phyloP scores from a whole-genome alignment of 2,797 vertebrate species.

The Xenentodon cancila region DNA sequence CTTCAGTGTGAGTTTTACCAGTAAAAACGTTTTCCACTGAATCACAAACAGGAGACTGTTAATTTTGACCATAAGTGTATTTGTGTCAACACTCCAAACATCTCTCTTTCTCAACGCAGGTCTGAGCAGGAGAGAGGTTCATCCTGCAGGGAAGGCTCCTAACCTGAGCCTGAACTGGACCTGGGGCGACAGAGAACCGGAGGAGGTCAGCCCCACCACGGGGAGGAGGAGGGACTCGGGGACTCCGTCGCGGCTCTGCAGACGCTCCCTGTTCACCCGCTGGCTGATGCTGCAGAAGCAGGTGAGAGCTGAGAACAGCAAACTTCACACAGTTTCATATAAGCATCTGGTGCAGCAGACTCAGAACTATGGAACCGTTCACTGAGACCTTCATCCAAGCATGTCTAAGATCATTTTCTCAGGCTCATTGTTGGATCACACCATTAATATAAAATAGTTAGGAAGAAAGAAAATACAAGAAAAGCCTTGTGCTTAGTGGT shows the following conservation, averaged over 20 bases:
- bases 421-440: no score
- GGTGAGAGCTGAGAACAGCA: constrained; percentile 19
- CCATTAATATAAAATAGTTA: no score
- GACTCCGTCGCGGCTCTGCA: constrained; percentile 87
- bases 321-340: neutral
- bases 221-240: constrained; percentile 81
- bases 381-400: no score
- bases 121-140: constrained; percentile 76
- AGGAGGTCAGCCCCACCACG: constrained; percentile 84
- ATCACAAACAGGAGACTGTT: no score
- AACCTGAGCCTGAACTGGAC: constrained; percentile 89
- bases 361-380: neutral
- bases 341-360: neutral
- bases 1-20: no score
- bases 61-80: no score
- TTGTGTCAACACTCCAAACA: neutral
- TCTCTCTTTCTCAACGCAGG: constrained; percentile 57
- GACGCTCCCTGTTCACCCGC: constrained; percentile 79
- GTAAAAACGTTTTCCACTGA: neutral
- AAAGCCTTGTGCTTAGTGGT: no score
- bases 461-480: no score
- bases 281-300: constrained; percentile 86
- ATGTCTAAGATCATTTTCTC: no score
- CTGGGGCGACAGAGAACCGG: constrained; percentile 75
- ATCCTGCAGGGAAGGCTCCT: constrained; percentile 82